phyloP scores from a whole-genome alignment of 2,888 invertebrate genomes.

The Adelphocoris suturalis region DNA sequence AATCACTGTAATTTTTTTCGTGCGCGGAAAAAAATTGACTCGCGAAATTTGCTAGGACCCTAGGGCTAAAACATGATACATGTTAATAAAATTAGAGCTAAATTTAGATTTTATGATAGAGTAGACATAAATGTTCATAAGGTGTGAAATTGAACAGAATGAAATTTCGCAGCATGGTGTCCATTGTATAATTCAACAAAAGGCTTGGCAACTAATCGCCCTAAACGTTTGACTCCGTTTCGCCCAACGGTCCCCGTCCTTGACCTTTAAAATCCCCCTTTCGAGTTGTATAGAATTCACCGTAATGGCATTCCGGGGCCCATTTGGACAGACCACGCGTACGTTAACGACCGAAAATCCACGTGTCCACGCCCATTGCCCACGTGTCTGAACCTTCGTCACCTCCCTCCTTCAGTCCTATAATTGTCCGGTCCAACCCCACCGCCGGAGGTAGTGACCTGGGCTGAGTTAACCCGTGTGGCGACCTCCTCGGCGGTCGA shows the following conservation, averaged over 20 bases:
- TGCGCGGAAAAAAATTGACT: too few relatives aligned
- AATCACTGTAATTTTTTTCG: too few relatives aligned
- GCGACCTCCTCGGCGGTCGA: constrained; percentile 2
- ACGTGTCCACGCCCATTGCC: not conserved
- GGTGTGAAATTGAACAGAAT: too few relatives aligned
- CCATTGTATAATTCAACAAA: too few relatives aligned
- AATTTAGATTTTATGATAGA: too few relatives aligned
- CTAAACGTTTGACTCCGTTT: not conserved
- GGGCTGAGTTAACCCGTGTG: not conserved
- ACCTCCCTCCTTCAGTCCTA: not conserved
- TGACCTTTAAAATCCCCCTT: not conserved
- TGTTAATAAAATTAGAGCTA: too few relatives aligned
- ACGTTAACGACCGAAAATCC: not conserved
- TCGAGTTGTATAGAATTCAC: not conserved
- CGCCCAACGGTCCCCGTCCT: not conserved
- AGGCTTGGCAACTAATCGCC: too few relatives aligned
- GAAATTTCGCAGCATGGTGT: too few relatives aligned
- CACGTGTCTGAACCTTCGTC: not conserved
- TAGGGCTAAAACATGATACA: too few relatives aligned
- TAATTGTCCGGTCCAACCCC: not conserved
- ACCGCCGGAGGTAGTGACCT: constrained; percentile 1
- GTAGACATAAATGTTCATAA: too few relatives aligned
- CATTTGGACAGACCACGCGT: not conserved
- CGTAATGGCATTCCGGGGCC: not conserved
- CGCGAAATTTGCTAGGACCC: too few relatives aligned